phyloP scores from a whole-genome alignment of 2,888 invertebrate genomes.

The Sturmia bella region DNA sequence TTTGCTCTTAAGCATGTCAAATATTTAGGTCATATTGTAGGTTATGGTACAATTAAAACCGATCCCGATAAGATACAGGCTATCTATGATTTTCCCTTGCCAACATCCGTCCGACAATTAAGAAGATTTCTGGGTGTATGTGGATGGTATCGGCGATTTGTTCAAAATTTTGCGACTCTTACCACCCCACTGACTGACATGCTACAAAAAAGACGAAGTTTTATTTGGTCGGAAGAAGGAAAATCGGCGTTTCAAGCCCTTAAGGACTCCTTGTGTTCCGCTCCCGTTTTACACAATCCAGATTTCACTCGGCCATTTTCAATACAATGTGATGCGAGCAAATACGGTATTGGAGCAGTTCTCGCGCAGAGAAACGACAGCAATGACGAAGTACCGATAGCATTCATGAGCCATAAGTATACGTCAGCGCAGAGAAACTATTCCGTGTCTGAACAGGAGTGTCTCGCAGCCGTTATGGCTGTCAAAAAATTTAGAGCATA shows the following conservation, averaged over 20 bases:
- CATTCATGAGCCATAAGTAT: constrained; percentile 11
- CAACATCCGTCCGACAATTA: constrained; percentile 21
- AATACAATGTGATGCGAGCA: neutral
- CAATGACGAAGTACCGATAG: neutral
- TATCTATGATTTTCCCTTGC: neutral
- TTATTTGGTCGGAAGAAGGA: constrained; percentile 10
- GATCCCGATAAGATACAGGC: constrained; percentile 16
- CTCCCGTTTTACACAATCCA: neutral
- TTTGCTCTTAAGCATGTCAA: neutral
- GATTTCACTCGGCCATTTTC: neutral
- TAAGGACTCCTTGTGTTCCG: neutral
- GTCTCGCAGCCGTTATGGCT: neutral
- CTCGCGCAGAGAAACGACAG: neutral
- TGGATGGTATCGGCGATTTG: constrained; percentile 19
- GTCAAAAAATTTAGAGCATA: neutral
- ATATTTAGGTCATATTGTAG: constrained; percentile 14
- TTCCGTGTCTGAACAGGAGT: constrained; percentile 4
- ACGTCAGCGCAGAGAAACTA: constrained; percentile 20
- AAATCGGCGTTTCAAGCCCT: neutral
- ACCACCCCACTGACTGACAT: constrained; percentile 17
- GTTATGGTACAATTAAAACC: neutral
- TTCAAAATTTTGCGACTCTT: constrained; percentile 13
- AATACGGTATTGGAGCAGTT: neutral
- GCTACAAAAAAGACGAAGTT: constrained; percentile 11
- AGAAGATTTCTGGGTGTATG: constrained; percentile 18